Base-by-base conservation (phyloP, 30 jellyfish, hydroid and myxozoan genomes). In the Kudoa iwatai region DNA sequence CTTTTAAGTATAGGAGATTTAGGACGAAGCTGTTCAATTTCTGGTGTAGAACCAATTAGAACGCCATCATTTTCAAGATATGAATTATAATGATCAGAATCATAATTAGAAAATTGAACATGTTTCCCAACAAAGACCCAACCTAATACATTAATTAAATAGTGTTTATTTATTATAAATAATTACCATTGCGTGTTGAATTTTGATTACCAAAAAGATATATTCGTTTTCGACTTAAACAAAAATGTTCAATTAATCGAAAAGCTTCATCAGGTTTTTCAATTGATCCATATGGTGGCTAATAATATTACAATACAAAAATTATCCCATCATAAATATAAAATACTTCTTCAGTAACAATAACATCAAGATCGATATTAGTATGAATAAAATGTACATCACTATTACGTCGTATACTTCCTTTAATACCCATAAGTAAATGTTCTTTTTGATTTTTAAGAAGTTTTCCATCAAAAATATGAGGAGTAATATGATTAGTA, bases 111-210 rank as follows among this genome's bases (percentile, higher is more conserved):
- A 51, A 84, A 56, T 7, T 84, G 54, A 9, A 74, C 59, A 45
- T 74, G 69, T 4, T 87, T 87, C 6, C 94, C 94, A 34, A 74
- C 87, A 0, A 87, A 48, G 3, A 74, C 52, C 94, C 94, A 74
- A 21, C 94, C 84, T 60, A 32, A 12, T 32, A 20, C n/a, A 45
- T 2, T 23, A 19, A 2, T 2, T 18, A 15, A 36, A 18, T 20
- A 16, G 1, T 2, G 22, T 10, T 7, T 45, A 26, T 4, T 21
- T 4, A 6, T 21, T 23, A 11, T 25, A 28, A 25, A 25, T 53
- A 9, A 11, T 1, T 45, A 60, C 84, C 94, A 22, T 87, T 87
- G 39, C 94, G 50, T 24, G 64, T 45, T 13, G 84, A 56, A 60
- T 64, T 83, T 33, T 74, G 87, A 46, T 74, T 62, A 3, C 94